Base-by-base conservation (phyloP, 2,797 vertebrate species). In the Pseudomugil tenellus region DNA sequence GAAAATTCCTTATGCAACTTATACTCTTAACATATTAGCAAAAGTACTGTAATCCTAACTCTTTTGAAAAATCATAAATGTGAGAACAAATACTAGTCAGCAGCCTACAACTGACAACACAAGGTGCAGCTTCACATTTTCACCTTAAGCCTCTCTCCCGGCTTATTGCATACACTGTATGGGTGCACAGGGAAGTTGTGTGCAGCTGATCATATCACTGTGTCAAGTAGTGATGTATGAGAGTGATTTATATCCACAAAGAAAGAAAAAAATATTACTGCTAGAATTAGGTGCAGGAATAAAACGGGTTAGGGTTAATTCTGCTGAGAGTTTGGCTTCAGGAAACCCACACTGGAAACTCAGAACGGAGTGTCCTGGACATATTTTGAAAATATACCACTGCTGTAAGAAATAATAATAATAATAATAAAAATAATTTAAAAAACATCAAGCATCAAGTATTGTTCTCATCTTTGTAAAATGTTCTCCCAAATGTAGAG, bases 201-300 rank as follows among this genome's bases (percentile, higher is more conserved):
- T 83, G 85, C 84, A 81, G 77, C 12, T 1, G 65, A 81, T 80
- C 70, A 34, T 25, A 75, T 84, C 58, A 32, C 62, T 80, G 71
- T 91, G 90, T 89, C 83, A 1, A 35, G 48, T n/a, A 5, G 72
- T 91, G 87, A 91, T 87, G 68, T 84, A 90, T 82, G 85, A 76
- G 76, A 83, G 72, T 69, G 86, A 89, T 90, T 90, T 89, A 83
- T 77, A 70, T 66, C 78, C 72, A 79, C 74, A 84, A 70, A 52
- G 70, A 81, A 83, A 76, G 4, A 29, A 58, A 86, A 84, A 76
- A 55, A 62, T 61, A 79, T 60, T 54, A 52, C 14, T 3, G 26
- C 72, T 48, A 52, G 58, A 78, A 77, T 88, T 62, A 74, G 80
- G 63, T 70, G 67, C 79, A 75, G 58, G 67, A 86, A 71, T 81